Evolutionary conservation across 2,888 invertebrate genomes (phyloP), one percentile per base, ranked within the genome.

Genomic region (Oligia latruncula): DNA sequence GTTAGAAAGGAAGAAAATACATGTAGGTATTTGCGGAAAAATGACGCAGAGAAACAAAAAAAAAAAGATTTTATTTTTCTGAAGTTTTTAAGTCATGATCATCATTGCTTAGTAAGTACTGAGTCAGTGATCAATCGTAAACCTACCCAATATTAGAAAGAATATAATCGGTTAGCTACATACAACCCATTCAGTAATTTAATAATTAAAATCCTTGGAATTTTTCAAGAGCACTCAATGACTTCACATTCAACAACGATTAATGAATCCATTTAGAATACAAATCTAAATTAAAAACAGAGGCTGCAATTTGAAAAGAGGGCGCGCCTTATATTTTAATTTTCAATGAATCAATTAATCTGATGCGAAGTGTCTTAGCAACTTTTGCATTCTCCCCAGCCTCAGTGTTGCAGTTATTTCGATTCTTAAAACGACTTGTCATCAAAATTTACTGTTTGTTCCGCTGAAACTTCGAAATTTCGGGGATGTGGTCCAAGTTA

Each of bases 381-480:
- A 92, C 90, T 89, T 89, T 88, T 84, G 76, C 82, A 81, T 92
- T 85, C 89, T 82, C 86, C 84, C 89, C 89, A 71, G 83, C 86
- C 89, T 71, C 74, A 46, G 71, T 87, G 91, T 89, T 92, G 93
- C 94, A 95, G 91, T 93, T 93, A 91, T 93, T 94, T 91, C 91
- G 92, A 93, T 95, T 95, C 93, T 94, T 95, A 93, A 93, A 95
- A 95, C 93, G 94, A 95, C 93, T 95, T 93, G 93, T 95, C 94
- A 94, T 95, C 94, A 91, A 93, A 94, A 94, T 95, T 93, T 92
- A 91, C 92, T 95, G 94, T 94, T 94, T 95, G 92, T 92, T 93
- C 83, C 91, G 91, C 91, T 90, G 88, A 92, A 94, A 92, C 91
- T 93, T 92, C 88, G 76, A 86, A 86, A 88, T 88, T 87, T 87